Conservation (phyloP, 2,797 vertebrate species). For the Prunella strophiata region DNA sequence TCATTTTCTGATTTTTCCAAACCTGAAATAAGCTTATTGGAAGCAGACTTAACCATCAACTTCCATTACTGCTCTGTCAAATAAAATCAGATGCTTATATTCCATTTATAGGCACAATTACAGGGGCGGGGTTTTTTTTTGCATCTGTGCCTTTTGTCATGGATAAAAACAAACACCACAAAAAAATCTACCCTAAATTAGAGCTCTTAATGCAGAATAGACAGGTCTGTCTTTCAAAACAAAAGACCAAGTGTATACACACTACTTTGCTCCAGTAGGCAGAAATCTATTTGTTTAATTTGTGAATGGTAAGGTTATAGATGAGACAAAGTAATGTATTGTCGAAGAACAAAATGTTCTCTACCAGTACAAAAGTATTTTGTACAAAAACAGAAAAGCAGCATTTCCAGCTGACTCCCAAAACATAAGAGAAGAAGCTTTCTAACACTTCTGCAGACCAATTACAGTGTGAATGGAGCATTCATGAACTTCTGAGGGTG, state of each 20-base stretch:
- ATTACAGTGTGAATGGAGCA: not conserved
- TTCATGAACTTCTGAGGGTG: not conserved
- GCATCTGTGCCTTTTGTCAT: not conserved
- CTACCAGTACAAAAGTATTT: conserved; percentile 31
- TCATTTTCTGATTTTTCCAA: not conserved
- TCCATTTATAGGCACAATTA: not conserved
- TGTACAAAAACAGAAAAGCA: conserved; percentile 23
- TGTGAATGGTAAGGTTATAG: conserved; percentile 17
- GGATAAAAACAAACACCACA: not conserved
- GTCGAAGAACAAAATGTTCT: conserved; percentile 5
- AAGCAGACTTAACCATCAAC: not conserved
- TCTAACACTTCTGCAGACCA: not conserved
- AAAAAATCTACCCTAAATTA: not conserved
- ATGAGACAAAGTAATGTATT: not conserved
- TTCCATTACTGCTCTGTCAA: not conserved
- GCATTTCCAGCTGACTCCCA: conserved; percentile 28
- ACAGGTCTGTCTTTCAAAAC: conserved; percentile 27
- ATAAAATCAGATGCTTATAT: not conserved
- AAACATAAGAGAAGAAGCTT: conserved; percentile 4
- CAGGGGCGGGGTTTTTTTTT: fast-evolving
- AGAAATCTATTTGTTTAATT: conserved; percentile 11
- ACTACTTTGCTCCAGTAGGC: not conserved
- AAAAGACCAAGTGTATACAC: not conserved
- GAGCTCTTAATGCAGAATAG: not conserved
- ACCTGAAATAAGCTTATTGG: not conserved